phyloP scores from a whole-genome alignment of 2,113 vertebrate genomes.

The Pelobates fuscus region DNA sequence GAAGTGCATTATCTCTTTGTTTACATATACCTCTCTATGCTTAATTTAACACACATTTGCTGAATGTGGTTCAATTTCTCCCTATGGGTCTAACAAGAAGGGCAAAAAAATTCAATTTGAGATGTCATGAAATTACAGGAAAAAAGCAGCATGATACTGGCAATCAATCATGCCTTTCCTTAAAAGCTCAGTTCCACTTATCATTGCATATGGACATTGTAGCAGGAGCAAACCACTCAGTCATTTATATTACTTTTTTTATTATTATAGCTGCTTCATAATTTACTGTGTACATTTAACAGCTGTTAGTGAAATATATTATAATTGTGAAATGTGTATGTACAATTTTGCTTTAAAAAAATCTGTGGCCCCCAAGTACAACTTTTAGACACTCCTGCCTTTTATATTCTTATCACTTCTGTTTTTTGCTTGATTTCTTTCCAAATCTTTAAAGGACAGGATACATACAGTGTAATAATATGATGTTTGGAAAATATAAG shows the following conservation, averaged over 20 bases:
- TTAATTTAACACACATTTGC: constrained; percentile 25
- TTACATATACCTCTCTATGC: not conserved
- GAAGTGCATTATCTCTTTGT: constrained; percentile 13
- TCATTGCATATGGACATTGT: constrained; percentile 4
- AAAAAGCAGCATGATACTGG: not conserved
- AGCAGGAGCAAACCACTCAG: not conserved
- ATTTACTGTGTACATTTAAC: not conserved
- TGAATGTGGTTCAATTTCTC: constrained; percentile 1
- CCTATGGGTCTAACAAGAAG: not conserved
- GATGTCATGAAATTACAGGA: not conserved
- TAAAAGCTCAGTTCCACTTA: not conserved
- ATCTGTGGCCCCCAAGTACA: not conserved
- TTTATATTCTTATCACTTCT: not conserved
- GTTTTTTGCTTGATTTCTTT: no score
- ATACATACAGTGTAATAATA: no score
- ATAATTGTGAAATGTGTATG: not conserved
- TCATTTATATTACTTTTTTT: not conserved
- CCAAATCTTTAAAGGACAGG: no score
- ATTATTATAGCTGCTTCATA: not conserved
- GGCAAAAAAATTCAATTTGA: constrained; percentile 2
- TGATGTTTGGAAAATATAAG: no score
- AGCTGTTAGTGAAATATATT: no score
- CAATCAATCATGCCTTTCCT: not conserved
- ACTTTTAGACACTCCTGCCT: not conserved
- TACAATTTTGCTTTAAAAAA: not conserved